Conservation (phyloP, 2,888 invertebrate species). For the Aphodius granarius region DNA sequence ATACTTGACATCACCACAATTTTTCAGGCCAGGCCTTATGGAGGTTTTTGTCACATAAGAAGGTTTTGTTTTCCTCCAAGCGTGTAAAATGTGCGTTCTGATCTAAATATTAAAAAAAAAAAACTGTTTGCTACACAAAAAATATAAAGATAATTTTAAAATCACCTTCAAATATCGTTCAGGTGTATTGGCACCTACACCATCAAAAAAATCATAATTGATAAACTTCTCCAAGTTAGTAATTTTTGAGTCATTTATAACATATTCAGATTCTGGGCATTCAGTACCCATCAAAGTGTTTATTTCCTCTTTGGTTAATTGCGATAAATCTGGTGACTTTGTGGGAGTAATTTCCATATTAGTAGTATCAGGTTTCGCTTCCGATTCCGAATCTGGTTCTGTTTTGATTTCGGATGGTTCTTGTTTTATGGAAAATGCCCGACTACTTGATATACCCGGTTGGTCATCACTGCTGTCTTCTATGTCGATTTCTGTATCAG, state of each 20-base stretch:
- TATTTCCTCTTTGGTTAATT: slow-evolving; percentile 36
- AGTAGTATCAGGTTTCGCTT: background rate
- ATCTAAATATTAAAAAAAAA: slow-evolving; percentile 48
- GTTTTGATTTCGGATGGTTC: background rate
- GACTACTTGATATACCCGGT: slow-evolving; percentile 10
- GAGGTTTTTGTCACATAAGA: slow-evolving; percentile 62
- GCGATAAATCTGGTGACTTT: slow-evolving; percentile 34
- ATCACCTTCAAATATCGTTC: slow-evolving; percentile 58
- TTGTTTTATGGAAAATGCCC: background rate
- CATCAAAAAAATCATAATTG: slow-evolving; percentile 61
- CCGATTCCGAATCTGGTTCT: background rate
- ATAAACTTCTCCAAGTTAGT: slow-evolving; percentile 59
- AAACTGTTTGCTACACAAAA: background rate
- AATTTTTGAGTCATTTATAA: slow-evolving; percentile 50
- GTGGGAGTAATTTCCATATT: slow-evolving; percentile 14
- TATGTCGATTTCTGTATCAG: slow-evolving; percentile 63
- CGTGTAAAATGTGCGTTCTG: slow-evolving; percentile 60
- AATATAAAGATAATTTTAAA: background rate
- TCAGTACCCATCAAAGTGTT: slow-evolving; percentile 48
- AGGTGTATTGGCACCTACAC: slow-evolving; percentile 58
- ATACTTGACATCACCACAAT: slow-evolving; percentile 65
- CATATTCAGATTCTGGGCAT: slow-evolving; percentile 54
- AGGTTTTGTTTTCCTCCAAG: slow-evolving; percentile 59
- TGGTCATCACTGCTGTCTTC: slow-evolving; percentile 56
- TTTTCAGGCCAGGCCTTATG: slow-evolving; percentile 59